These are phyloP conservation scores for Polypedilum vanderplanki DNA, from an alignment of 1,140 invertebrate genomes.

Conservation along the genomic window DNA sequence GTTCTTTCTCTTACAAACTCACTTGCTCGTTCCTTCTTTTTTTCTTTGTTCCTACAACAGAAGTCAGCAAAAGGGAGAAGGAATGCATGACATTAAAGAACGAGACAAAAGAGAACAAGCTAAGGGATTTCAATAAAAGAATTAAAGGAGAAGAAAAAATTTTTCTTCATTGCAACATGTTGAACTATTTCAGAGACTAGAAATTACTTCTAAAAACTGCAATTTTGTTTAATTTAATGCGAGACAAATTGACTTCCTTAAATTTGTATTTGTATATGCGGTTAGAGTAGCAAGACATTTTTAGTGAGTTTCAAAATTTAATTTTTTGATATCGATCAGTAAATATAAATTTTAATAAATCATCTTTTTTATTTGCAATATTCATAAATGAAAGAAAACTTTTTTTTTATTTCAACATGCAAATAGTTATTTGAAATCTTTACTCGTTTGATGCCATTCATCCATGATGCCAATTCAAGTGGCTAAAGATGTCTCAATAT, in stretches of 20 bases:
- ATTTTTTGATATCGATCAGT: not conserved
- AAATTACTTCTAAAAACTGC: not conserved
- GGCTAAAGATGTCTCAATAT: too few species aligned
- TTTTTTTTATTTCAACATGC: not conserved
- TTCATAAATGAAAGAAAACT: not conserved
- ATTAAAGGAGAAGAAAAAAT: not conserved
- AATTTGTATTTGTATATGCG: too few species aligned
- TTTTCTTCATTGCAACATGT: not conserved
- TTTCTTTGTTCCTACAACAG: not conserved
- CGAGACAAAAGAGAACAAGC: not conserved
- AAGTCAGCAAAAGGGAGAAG: not conserved
- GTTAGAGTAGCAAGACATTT: not conserved
- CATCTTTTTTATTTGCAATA: not conserved
- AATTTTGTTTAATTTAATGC: not conserved
- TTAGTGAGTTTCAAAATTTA: too few species aligned
- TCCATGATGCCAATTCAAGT: too few species aligned
- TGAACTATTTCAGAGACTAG: not conserved
- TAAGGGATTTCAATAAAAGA: slow-evolving; percentile 2
- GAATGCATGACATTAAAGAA: not conserved
- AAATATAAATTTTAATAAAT: too few species aligned
- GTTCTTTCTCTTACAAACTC: not conserved
- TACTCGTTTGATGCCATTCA: not conserved
- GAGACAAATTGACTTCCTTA: slow-evolving; percentile 1
- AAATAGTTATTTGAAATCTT: not conserved
- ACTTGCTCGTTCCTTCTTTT: not conserved